phyloP scores from a whole-genome alignment of 2,113 vertebrate genomes.

The Motacilla alba region DNA sequence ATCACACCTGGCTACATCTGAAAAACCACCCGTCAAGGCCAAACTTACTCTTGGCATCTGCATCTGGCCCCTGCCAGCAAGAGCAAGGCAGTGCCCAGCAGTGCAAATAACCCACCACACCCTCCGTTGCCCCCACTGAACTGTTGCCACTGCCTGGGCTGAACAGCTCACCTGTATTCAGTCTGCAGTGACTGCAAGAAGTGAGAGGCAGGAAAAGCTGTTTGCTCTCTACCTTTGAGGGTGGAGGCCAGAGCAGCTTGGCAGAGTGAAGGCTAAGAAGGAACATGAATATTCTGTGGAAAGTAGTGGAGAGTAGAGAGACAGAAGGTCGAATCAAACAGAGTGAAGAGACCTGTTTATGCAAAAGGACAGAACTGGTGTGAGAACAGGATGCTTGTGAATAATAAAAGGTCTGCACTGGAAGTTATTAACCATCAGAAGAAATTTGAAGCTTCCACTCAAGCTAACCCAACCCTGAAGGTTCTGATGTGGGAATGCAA shows the following conservation, averaged over 20 bases:
- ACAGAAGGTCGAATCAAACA: neutral
- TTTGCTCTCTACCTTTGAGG: neutral
- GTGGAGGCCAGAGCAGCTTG: neutral
- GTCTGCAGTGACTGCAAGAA: neutral
- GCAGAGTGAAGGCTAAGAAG: neutral
- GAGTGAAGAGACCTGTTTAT: neutral
- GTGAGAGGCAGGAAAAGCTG: neutral
- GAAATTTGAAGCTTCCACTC: neutral
- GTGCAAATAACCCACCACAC: too few relatives aligned
- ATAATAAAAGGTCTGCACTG: neutral
- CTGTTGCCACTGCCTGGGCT: neutral
- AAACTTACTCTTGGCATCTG: neutral
- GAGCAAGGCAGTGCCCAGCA: neutral
- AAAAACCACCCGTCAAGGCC: neutral
- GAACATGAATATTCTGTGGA: neutral
- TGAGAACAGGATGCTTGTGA: neutral
- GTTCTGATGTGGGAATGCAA: neutral
- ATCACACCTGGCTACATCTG: neutral
- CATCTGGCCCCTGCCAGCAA: neutral
- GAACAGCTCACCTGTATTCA: neutral
- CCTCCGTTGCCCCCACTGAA: neutral
- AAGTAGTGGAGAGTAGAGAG: neutral
- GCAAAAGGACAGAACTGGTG: neutral
- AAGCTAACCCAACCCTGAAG: neutral
- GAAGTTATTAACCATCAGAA: neutral